A percentile compares a stretch with the other conserved stretches of the same genome.
Evolutionary conservation across 2,888 invertebrate genomes (phyloP).

Genomic region (Philonicus albiceps): DNA sequence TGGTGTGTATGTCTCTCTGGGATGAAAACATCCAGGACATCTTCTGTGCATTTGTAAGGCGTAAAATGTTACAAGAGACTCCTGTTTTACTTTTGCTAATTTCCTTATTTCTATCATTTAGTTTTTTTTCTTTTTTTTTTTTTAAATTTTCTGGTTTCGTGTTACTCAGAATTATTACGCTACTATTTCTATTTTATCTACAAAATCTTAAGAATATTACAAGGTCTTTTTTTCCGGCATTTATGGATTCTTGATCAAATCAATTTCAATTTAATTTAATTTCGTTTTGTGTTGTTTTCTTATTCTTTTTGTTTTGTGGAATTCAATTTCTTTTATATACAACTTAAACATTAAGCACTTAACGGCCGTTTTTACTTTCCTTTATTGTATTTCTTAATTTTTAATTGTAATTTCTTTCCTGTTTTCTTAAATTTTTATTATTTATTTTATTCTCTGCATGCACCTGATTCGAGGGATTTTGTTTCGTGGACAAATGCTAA

Average conservation of each 20-base stretch:
- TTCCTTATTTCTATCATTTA: background rate
- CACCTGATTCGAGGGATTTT: background rate
- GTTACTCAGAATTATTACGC: background rate
- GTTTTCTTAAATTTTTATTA: background rate
- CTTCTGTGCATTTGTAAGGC: conserved; percentile 8
- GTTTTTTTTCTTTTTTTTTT: background rate
- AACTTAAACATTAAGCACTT: background rate
- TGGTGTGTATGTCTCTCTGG: background rate
- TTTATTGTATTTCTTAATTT: background rate
- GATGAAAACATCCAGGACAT: conserved; percentile 18
- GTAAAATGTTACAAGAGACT: background rate
- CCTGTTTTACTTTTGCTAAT: background rate
- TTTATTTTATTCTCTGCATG: background rate
- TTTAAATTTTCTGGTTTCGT: background rate
- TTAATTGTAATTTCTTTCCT: background rate
- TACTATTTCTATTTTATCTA: background rate
- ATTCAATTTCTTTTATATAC: background rate
- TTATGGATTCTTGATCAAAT: background rate
- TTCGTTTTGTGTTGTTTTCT: too few species aligned
- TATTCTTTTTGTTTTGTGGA: background rate
- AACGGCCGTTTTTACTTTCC: background rate
- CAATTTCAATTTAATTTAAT: background rate
- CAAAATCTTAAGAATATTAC: background rate
- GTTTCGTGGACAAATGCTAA: background rate
- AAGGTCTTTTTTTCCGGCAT: background rate